Percentiles rank a stretch among this genome's conserved stretches.
Evolutionary conservation across 2,888 invertebrate species (phyloP).

Genomic region (Xylota sylvarum): DNA sequence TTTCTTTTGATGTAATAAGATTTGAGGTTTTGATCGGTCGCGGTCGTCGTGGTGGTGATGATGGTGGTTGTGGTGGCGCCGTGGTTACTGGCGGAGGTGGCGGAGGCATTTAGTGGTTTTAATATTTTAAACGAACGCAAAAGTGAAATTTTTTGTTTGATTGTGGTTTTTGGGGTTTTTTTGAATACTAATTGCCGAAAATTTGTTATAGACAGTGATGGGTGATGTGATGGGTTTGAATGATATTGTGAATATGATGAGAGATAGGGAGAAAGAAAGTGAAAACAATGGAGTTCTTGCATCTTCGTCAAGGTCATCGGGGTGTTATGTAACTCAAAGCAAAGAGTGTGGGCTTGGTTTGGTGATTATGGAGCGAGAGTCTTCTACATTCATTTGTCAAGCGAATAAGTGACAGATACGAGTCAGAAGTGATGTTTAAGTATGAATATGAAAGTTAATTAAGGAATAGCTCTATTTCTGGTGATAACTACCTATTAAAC

Average conservation of each 20-base stretch:
- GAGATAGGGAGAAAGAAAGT: not conserved
- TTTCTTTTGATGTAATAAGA: slow-evolving; percentile 73
- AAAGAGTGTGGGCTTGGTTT: not conserved
- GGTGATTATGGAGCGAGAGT: too few species aligned
- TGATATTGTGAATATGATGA: not conserved
- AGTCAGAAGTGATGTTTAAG: too few species aligned
- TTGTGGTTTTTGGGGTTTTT: slow-evolving; percentile 13
- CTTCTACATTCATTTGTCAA: not conserved
- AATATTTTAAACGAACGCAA: slow-evolving; percentile 29
- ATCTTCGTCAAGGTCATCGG: slow-evolving; percentile 16
- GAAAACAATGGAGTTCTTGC: slow-evolving; percentile 4
- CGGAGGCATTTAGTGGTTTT: slow-evolving; percentile 7
- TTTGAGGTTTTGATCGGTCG: not conserved
- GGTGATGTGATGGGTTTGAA: not conserved
- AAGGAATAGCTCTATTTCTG: too few species aligned
- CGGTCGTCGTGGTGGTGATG: too few species aligned
- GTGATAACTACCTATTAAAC: too few species aligned
- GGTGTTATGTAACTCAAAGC: not conserved
- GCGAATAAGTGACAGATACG: too few species aligned
- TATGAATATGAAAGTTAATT: too few species aligned
- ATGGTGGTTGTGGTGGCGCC: not conserved
- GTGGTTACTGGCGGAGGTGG: not conserved
- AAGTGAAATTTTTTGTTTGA: slow-evolving; percentile 36
- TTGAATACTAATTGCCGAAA: slow-evolving; percentile 37
- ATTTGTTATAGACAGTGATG: not conserved